Base-by-base conservation (phyloP, 2,797 vertebrate species). In the Gobio occitaniae region DNA sequence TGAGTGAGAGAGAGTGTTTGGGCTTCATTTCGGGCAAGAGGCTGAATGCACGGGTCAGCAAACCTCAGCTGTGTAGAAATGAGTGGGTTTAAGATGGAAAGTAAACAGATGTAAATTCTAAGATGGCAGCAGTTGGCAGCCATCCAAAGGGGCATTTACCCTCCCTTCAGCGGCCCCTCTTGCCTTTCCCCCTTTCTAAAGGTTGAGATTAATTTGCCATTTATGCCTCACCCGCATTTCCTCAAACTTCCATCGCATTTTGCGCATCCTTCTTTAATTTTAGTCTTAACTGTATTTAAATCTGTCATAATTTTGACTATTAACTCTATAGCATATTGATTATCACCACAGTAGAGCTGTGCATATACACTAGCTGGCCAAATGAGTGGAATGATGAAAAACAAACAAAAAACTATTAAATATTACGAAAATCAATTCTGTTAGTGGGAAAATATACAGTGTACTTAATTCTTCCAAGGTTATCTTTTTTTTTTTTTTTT, bases 61-160 rank as follows among this genome's bases (percentile, higher is more conserved):
- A 91, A 90, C 92, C 92, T 93, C 88, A 91, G 92, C 87, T 92
- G 92, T 91, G 91, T 90, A 94, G 90, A 93, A 94, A 94, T 88
- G 90, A 85, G 84, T 78, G 72, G 83, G 87, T 93, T 92, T 94
- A 92, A 93, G 90, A 87, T 83, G 85, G 90, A 93, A 91, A 92
- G 92, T 94, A 94, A 95, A 95, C 94, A 96, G 92, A 95, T 95
- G 93, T 93, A 94, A 95, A 95, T 93, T 91, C 82, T 88, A 87
- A 83, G 92, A 93, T 93, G 93, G 89, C 92, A 93, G 91, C 82
- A 86, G 63, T 89, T 94, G 93, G 94, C 92, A 90, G 80, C 44
- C 80, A 68, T 93, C 93, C 94, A 94, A 91, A 89, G 86, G 78
- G 89, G 90, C 91, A 91, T 87, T 81, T 84, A 87, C 83, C 91